Evolutionary conservation across 2,888 invertebrate genomes (phyloP), one percentile per base, ranked within the genome.

Genomic region (Ophion ventricosus): DNA sequence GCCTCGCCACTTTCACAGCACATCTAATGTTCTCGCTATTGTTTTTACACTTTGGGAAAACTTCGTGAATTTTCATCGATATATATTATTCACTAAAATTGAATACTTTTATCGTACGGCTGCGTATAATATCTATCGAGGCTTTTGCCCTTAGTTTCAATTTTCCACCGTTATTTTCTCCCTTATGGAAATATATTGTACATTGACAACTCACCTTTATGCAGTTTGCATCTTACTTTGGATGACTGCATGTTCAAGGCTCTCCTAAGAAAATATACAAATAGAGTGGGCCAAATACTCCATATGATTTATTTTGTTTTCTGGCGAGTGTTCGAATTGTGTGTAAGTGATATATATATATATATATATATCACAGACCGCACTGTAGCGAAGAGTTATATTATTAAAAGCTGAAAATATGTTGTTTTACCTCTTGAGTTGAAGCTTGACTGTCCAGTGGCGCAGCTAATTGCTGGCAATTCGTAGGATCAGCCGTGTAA

Each of bases 351-450:
- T 25, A 35, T n/a, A n/a, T n/a, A n/a, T n/a, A n/a, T n/a, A n/a
- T n/a, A n/a, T n/a, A n/a, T n/a, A n/a, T n/a, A n/a, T n/a, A 59
- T 23, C 23, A 59, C 23, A 25, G 23, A 23, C 23, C 23, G 59
- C 23, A 11, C 8, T 25, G 59, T 23, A 25, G 59, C 66, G 43
- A 43, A 43, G 43, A 43, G 43, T 43, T 43, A 17, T 23, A 23
- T 20, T 40, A 20, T 3, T 20, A 20, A 66, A 20, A 10, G 10
- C 17, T 17, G 17, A 43, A 67, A 40, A 69, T 1, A 69, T 25
- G 43, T 54, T 3, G 56, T 29, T n/a, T 43, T 79, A 93, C 93
- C 92, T 93, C 93, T 82, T 92, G 92, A 43, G 88, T 88, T 74
- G 83, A 88, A 66, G 86, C 78, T 75, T 92, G 93, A 66, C 87